Percentiles rank a stretch among this genome's conserved stretches.
These are phyloP conservation scores for Rissa tridactyla DNA, from an alignment of 2,113 vertebrate species.

Conservation along the genomic window DNA sequence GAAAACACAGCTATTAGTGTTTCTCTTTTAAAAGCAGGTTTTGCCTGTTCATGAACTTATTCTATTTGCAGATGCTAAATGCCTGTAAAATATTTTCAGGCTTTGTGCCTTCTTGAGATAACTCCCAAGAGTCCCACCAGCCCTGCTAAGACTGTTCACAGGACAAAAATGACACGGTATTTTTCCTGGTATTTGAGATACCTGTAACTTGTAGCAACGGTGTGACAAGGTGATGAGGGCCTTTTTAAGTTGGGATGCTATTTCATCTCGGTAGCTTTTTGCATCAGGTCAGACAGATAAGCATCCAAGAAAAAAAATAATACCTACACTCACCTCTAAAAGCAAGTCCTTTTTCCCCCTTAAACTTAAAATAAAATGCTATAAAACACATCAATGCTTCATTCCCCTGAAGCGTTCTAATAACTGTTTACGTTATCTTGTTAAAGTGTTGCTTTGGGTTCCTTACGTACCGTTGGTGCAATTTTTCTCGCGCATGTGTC, in stretches of 20 bases:
- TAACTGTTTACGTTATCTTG: background rate
- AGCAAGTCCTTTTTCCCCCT: background rate
- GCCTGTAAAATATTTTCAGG: background rate
- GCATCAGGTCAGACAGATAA: background rate
- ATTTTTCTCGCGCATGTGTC: background rate
- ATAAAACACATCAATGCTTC: background rate
- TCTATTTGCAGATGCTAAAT: background rate
- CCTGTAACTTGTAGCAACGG: background rate
- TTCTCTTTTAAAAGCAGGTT: background rate
- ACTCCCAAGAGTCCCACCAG: background rate
- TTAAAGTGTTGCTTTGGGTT: background rate
- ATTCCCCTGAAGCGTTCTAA: background rate
- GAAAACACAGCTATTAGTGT: background rate
- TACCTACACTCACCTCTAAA: background rate
- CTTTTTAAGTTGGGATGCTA: background rate
- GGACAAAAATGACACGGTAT: rapidly evolving
- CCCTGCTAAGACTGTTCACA: background rate
- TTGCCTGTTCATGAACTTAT: background rate
- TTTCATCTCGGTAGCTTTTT: background rate
- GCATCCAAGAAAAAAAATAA: background rate
- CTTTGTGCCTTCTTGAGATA: background rate
- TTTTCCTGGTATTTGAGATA: background rate
- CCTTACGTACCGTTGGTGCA: background rate
- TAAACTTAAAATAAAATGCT: background rate
- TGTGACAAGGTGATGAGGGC: background rate